Conservation (phyloP, 1,140 invertebrate species). For the Calliphora vicina region DNA sequence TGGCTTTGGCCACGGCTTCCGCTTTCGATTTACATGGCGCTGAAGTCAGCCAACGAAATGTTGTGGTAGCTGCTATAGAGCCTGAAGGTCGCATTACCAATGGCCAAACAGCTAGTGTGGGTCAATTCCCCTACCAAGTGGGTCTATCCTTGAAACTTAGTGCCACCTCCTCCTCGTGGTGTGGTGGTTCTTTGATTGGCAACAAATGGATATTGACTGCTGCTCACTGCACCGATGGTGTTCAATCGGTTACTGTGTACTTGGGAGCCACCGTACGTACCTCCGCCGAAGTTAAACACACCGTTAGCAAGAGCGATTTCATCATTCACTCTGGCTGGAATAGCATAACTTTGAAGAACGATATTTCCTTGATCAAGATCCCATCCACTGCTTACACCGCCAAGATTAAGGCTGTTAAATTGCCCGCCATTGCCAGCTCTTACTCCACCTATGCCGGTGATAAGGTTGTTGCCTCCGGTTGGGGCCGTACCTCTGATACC, state of each 20-base stretch:
- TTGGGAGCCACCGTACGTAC: slow-evolving; percentile 40
- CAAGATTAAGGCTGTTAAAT: slow-evolving; percentile 46
- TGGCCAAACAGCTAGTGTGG: slow-evolving; percentile 47
- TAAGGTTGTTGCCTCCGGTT: slow-evolving; percentile 52
- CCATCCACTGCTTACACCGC: slow-evolving; percentile 44
- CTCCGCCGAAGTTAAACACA: slow-evolving; percentile 51
- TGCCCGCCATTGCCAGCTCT: slow-evolving; percentile 43
- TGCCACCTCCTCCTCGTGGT: slow-evolving; percentile 50
- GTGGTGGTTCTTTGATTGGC: slow-evolving; percentile 68
- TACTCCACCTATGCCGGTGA: slow-evolving; percentile 46
- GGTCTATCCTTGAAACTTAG: slow-evolving; percentile 51
- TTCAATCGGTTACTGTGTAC: slow-evolving; percentile 42
- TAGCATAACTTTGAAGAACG: slow-evolving; percentile 60
- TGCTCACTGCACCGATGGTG: slow-evolving; percentile 67
- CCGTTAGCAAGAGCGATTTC: slow-evolving; percentile 46
- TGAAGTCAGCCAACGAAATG: slow-evolving; percentile 41
- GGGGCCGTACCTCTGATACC: slow-evolving; percentile 58
- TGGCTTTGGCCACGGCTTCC: slow-evolving; percentile 52
- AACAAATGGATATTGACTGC: slow-evolving; percentile 68
- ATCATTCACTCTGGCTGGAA: slow-evolving; percentile 65
- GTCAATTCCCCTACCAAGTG: slow-evolving; percentile 62
- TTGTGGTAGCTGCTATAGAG: slow-evolving; percentile 46
- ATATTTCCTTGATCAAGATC: slow-evolving; percentile 66
- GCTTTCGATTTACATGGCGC: slow-evolving; percentile 48
- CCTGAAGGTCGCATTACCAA: slow-evolving; percentile 58